A percentile compares a stretch with the other conserved stretches of the same genome.
Evolutionary conservation across 2,888 invertebrate species (phyloP).

Genomic region (Branchinecta sandiegonensis): DNA sequence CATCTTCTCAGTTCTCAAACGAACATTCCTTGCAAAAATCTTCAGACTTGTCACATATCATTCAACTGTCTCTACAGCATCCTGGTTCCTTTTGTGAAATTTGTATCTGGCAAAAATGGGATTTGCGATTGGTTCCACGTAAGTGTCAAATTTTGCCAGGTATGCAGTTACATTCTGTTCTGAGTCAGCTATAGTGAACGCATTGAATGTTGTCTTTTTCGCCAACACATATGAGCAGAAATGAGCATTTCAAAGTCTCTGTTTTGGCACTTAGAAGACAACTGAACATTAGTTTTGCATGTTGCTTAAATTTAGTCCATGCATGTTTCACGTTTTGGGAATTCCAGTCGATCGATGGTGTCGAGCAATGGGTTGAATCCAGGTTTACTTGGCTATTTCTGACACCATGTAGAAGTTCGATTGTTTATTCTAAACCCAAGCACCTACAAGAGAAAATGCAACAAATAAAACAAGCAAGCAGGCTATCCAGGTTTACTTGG

Average conservation of each 20-base stretch:
- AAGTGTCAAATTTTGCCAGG: neutral
- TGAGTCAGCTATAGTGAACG: slow-evolving; percentile 3
- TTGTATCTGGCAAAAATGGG: too few relatives aligned
- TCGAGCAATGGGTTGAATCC: neutral
- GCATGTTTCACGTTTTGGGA: slow-evolving; percentile 3
- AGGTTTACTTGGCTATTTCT: slow-evolving; percentile 8
- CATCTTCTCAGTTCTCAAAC: neutral
- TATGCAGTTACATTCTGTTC: neutral
- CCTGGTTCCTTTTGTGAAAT: neutral
- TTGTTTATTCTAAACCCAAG: too few relatives aligned
- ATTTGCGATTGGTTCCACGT: slow-evolving; percentile 5
- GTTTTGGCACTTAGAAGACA: neutral
- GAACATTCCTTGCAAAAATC: slow-evolving; percentile 11
- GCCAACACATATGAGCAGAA: too few relatives aligned
- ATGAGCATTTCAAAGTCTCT: slow-evolving; percentile 1
- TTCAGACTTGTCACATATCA: slow-evolving; percentile 14
- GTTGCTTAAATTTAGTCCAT: too few relatives aligned
- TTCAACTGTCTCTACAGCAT: slow-evolving; percentile 11
- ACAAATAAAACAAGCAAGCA: too few relatives aligned
- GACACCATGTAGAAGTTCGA: too few relatives aligned
- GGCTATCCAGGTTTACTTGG: too few relatives aligned
- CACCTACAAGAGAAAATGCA: too few relatives aligned
- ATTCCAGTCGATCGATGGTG: slow-evolving; percentile 14
- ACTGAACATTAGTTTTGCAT: neutral
- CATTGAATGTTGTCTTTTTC: slow-evolving; percentile 5